Conservation (phyloP, 2,113 vertebrate genomes). For the Eubucco bourcierii region DNA sequence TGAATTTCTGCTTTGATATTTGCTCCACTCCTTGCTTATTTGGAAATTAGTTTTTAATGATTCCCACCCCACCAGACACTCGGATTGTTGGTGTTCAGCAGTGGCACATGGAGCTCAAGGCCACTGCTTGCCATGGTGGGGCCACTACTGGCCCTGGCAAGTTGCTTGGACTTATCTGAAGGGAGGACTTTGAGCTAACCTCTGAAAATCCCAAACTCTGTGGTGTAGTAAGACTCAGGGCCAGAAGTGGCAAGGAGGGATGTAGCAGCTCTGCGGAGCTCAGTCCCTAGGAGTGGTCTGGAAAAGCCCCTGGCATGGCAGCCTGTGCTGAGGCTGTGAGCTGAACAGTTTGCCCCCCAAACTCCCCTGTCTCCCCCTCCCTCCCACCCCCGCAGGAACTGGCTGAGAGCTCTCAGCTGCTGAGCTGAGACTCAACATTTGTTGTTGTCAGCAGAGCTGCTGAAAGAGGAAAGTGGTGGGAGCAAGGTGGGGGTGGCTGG, state of each 20-base stretch:
- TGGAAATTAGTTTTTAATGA: background rate
- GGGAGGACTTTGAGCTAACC: fast-evolving
- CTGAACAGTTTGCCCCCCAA: background rate
- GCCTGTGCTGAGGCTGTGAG: fast-evolving
- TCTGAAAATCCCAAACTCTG: fast-evolving
- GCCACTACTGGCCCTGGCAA: background rate
- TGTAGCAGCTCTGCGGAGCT: too few relatives aligned
- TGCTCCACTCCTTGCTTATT: background rate
- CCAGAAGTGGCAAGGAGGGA: background rate
- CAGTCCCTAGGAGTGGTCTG: too few relatives aligned
- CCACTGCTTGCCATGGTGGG: fast-evolving
- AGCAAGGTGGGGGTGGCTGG: background rate
- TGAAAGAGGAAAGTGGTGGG: slow-evolving; percentile 51
- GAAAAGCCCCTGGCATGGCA: too few relatives aligned
- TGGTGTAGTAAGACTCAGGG: fast-evolving
- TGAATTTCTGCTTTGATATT: slow-evolving; percentile 11
- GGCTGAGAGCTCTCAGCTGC: slow-evolving; percentile 19
- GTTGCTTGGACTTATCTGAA: background rate
- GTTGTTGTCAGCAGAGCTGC: slow-evolving; percentile 20
- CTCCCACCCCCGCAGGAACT: background rate
- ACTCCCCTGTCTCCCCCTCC: background rate
- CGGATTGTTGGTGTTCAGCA: background rate
- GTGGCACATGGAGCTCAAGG: background rate
- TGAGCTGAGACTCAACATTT: background rate
- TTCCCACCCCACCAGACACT: background rate